Evolutionary conservation across 2,797 vertebrate genomes (phyloP), one percentile per base, ranked within the genome.

Genomic region (Morelia viridis): DNA sequence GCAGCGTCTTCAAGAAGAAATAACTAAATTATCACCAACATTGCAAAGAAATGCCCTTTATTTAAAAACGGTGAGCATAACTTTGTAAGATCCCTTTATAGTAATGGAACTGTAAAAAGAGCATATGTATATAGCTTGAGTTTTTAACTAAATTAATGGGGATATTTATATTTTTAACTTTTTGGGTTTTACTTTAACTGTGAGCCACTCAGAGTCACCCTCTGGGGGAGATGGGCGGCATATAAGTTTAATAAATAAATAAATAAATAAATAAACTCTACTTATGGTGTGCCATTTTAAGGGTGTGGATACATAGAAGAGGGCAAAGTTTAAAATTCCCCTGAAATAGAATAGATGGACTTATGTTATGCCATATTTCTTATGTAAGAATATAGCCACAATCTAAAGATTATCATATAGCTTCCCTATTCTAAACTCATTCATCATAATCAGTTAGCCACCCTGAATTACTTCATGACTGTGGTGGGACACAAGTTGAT

Each of bases 1-100:
- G 93, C 94, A 99, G 99, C 98, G 99, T 96, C 98, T 99, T 97
- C 99, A 99, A 93, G 99, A 99, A 96, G 99, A 99, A 97, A 99
- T 99, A 95, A 99, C 99, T 88, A 99, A 99, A 97, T 98, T 98
- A 91, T 99, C 99, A 93, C 98, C 99, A 89, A 98, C 98, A 0
- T 97, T 99, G 97, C 98, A 99, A 96, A 99, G 99, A 98, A 98
- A 99, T 94, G 99, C 99, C 93, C 98, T 99, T 93, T 99, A 99
- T 94, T 98, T 98, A 94, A 99, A 99, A 98, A 99, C 99, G 96
- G 99, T 99, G 97, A 98, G 99, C 98, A 86, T 7, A 56, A 0
- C 19, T 87, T 57, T 10, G 15, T 56, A 53, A 89, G 35, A 61
- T 58, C 9, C 65, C 24, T 85, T 68, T 83, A 53, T 17, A 68